These are phyloP conservation scores for Oenanthe oenanthe DNA, from an alignment of 2,113 vertebrate genomes.

Conservation along the genomic window DNA sequence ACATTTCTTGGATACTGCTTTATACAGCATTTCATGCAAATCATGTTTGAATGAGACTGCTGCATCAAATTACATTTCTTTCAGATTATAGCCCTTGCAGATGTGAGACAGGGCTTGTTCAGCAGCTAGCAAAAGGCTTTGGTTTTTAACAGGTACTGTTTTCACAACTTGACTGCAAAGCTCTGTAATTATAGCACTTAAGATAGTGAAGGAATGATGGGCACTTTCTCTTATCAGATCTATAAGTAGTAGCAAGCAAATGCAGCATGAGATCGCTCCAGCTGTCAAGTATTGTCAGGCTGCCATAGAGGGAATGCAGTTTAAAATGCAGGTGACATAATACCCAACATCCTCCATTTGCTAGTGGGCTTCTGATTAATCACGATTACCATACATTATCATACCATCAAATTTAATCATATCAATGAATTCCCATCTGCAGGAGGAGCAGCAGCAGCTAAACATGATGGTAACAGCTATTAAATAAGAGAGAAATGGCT, in stretches of 20 bases:
- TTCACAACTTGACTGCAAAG: slow-evolving; percentile 65
- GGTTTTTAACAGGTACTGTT: slow-evolving; percentile 56
- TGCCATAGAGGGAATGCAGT: slow-evolving; percentile 80
- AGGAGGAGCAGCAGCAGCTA: slow-evolving; percentile 72
- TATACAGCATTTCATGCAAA: slow-evolving; percentile 88
- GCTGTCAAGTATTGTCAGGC: slow-evolving; percentile 82
- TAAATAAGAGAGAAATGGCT: slow-evolving; percentile 50
- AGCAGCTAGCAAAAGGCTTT: slow-evolving; percentile 38
- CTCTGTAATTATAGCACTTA: slow-evolving; percentile 69
- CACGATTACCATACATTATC: slow-evolving; percentile 97
- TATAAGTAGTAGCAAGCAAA: slow-evolving; percentile 64
- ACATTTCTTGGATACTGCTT: slow-evolving; percentile 78
- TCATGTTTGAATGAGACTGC: slow-evolving; percentile 78
- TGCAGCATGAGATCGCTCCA: slow-evolving; percentile 71
- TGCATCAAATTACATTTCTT: slow-evolving; percentile 82
- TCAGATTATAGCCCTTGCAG: slow-evolving; percentile 72
- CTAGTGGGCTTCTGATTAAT: slow-evolving; percentile 91
- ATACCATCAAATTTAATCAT: slow-evolving; percentile 95
- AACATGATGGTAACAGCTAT: slow-evolving; percentile 70
- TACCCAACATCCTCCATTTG: slow-evolving; percentile 87
- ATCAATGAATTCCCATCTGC: slow-evolving; percentile 84
- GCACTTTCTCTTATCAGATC: slow-evolving; percentile 72
- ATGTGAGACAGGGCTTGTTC: slow-evolving; percentile 68
- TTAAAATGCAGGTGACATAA: slow-evolving; percentile 95
- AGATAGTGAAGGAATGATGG: slow-evolving; percentile 46